Evolutionary conservation across 2,113 vertebrate genomes (phyloP).

Genomic region (Plestiodon gilberti): DNA sequence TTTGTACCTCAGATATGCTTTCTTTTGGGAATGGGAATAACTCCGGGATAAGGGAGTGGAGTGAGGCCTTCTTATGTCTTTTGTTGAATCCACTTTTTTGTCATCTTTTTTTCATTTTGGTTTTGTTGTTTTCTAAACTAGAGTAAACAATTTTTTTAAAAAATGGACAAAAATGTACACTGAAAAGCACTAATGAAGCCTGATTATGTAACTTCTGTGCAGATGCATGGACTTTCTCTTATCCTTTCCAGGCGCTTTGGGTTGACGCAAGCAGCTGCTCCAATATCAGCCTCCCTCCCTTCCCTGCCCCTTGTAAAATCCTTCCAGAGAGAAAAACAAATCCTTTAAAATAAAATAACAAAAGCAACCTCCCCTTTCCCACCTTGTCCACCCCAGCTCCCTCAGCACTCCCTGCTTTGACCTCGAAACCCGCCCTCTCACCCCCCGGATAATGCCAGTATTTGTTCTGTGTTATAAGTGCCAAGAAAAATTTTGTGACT

Average conservation of each 20-base stretch:
- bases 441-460: slow-evolving; percentile 72
- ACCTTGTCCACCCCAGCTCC: slow-evolving; percentile 32
- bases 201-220: slow-evolving; percentile 81
- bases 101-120: slow-evolving; percentile 34
- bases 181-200: slow-evolving; percentile 80
- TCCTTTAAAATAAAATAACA: slow-evolving; percentile 23
- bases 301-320: slow-evolving; percentile 9
- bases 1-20: slow-evolving; percentile 1
- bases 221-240: slow-evolving; percentile 82
- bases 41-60: neutral
- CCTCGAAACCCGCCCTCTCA: neutral
- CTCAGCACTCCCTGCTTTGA: slow-evolving; percentile 65
- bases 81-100: slow-evolving; percentile 9
- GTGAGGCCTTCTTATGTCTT: slow-evolving; percentile 7
- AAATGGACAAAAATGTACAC: slow-evolving; percentile 54
- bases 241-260: slow-evolving; percentile 70
- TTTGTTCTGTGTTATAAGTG: slow-evolving; percentile 87
- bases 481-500: slow-evolving; percentile 87
- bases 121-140: slow-evolving; percentile 36
- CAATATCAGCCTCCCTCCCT: slow-evolving; percentile 17
- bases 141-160: slow-evolving; percentile 24
- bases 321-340: slow-evolving; percentile 24
- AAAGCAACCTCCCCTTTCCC: slow-evolving; percentile 18
- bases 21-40: neutral
- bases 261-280: slow-evolving; percentile 72